Evolutionary conservation across 2,113 vertebrate species (phyloP), one percentile per base, ranked within the genome.

Genomic region (Amphilophus citrinellus): DNA sequence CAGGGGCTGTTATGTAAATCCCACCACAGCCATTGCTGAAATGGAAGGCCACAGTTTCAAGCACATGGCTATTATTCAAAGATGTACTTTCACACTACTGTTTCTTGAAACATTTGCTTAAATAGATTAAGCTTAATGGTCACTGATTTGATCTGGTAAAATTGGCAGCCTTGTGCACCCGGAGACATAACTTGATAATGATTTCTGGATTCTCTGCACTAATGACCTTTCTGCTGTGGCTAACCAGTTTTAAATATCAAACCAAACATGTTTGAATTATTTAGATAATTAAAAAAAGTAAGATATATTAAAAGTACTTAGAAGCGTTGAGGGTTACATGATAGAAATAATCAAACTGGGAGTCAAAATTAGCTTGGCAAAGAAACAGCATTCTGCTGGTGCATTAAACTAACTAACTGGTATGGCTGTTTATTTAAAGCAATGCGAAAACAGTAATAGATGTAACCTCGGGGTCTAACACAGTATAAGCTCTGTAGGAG

Each of bases 211-310:
- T 76, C 30, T 30, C 61, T 10, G 24, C 1, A 53, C 66, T 71
- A 2, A 14, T 42, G 6, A 50, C 63, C 58, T 79, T 59, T 61
- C 65, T n/a, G 57, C 81, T 57, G 57, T 22, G n/a, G 61, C 2
- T 8, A 84, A 61, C 14, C 73, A 83, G 57, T 78, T 50, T 77
- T 61, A 83, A 81, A 80, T 50, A 73, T 61, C n/a, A 59, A 75
- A 61, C n/a, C 44, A 62, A 59, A 61, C 39, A 9, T 22, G 20
- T 65, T 15, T 37, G 58, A 27, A 59, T 68, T 50, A 68, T 50
- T 17, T 15, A 15, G 5, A 50, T 30, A 50, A 71, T 50, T 15
- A 20, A 2, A 71, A 44, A 50, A 50, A 30, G 66, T 50, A 50
- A 73, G 53, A 13, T 32, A 50, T 32, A 73, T 53, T 14, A 5